Evolutionary conservation across 1,140 invertebrate species (phyloP), one percentile per base, ranked within the genome.

Genomic region (Popillia japonica): DNA sequence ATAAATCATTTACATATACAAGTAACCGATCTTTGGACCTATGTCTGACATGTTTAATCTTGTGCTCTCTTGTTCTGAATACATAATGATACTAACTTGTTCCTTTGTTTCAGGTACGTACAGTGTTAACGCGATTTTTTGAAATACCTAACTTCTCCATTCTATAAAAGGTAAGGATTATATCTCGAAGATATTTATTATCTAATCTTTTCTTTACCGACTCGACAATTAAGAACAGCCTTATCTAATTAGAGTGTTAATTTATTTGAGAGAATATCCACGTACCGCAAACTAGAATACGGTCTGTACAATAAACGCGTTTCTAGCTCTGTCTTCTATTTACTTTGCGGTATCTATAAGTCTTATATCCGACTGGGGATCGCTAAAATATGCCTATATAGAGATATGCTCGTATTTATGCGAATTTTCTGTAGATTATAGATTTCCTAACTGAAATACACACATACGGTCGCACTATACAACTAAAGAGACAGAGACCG

Each of bases 61-160:
- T 4, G 2, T 4, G 27, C 27, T 34, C 4, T 4, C 27, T 34
- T 34, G 4, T 34, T 34, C 27, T 34, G 4, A 34, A 34, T 34
- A 34, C 2, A 34, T 34, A 34, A 34, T 34, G 27, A 34, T 34
- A 34, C 27, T 34, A 4, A 34, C 27, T 34, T 34, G 27, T 55
- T 55, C 14, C n/a, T n/a, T 55, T 55, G 48, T 55, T 55, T 55
- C 48, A 55, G 48, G 48, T 55, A 55, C n/a, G 48, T 55, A n/a
- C 11, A 14, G 4, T 55, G 4, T 4, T 4, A 11, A 11, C 4
- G 17, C 4, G 14, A 2, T 44, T 44, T 44, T 44, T 44, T 44
- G 42, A 44, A 10, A 14, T 14, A 44, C 42, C 27, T 34, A 34
- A 34, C 27, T 34, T 34, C 27, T 34, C 27, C 27, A 34, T 34